phyloP scores from a whole-genome alignment of 2,888 invertebrate species.

The Cosmia pyralina region DNA sequence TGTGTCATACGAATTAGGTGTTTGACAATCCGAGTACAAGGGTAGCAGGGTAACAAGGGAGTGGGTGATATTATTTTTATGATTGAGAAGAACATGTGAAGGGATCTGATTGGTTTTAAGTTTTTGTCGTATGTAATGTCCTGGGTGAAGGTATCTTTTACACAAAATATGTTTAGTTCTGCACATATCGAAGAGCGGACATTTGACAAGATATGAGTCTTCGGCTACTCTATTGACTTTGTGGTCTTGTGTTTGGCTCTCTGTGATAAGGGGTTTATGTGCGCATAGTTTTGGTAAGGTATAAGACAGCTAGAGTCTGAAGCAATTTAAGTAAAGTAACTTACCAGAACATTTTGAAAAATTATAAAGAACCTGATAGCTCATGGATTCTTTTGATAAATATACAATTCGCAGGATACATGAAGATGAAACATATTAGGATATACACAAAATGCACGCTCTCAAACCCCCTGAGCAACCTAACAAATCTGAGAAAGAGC shows the following conservation, averaged over 20 bases:
- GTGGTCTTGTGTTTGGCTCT: neutral
- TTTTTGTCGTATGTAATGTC: neutral
- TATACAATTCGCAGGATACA: neutral
- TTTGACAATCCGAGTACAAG: slow-evolving; percentile 57
- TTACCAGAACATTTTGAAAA: neutral
- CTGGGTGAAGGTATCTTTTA: slow-evolving; percentile 2
- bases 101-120: slow-evolving; percentile 37
- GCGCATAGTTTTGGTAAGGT: neutral
- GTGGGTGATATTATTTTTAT: slow-evolving; percentile 49
- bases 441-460: slow-evolving; percentile 19
- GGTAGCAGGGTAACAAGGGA: slow-evolving; percentile 23
- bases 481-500: slow-evolving; percentile 52
- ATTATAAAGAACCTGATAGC: neutral
- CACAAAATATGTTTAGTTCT: neutral
- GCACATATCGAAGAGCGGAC: neutral
- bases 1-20: slow-evolving; percentile 69
- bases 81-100: slow-evolving; percentile 32
- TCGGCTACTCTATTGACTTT: neutral
- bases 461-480: slow-evolving; percentile 14
- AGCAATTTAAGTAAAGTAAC: neutral
- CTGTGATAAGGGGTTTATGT: neutral
- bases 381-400: neutral
- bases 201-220: neutral
- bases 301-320: neutral
- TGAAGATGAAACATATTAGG: neutral